These are phyloP conservation scores for Drosophila dives DNA, from an alignment of 2,888 invertebrate species.

Conservation along the genomic window DNA sequence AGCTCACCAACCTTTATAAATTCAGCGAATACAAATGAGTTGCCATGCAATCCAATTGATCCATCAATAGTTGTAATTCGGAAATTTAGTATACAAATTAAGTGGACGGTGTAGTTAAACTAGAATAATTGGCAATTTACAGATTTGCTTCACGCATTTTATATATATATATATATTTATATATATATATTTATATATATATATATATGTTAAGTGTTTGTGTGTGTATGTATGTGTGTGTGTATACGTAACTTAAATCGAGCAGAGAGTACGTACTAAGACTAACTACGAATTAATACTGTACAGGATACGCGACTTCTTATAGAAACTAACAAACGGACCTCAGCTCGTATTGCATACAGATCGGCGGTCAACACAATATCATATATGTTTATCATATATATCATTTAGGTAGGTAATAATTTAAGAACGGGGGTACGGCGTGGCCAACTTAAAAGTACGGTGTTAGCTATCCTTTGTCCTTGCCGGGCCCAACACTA, in stretches of 20 bases:
- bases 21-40: neutral
- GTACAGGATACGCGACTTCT: slow-evolving; percentile 64
- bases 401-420: slow-evolving; percentile 18
- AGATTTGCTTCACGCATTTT: slow-evolving; percentile 27
- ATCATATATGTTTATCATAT: slow-evolving; percentile 11
- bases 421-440: slow-evolving; percentile 30
- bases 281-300: slow-evolving; percentile 77
- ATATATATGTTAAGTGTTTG: slow-evolving; percentile 19
- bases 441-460: slow-evolving; percentile 80
- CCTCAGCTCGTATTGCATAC: slow-evolving; percentile 47
- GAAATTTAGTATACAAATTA: slow-evolving; percentile 29
- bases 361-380: slow-evolving; percentile 60
- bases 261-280: slow-evolving; percentile 46
- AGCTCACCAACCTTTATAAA: neutral
- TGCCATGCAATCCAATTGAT: neutral
- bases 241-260: slow-evolving; percentile 23
- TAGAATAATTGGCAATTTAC: slow-evolving; percentile 59
- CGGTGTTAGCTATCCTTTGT: slow-evolving; percentile 84
- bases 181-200: slow-evolving; percentile 4
- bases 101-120: slow-evolving; percentile 59
- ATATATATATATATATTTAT: slow-evolving; percentile 12
- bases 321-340: slow-evolving; percentile 46
- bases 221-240: slow-evolving; percentile 10
- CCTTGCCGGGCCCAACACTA: slow-evolving; percentile 84
- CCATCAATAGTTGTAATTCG: neutral